Evolutionary conservation across 2,888 invertebrate genomes (phyloP).

Genomic region (Sepiola atlantica): DNA sequence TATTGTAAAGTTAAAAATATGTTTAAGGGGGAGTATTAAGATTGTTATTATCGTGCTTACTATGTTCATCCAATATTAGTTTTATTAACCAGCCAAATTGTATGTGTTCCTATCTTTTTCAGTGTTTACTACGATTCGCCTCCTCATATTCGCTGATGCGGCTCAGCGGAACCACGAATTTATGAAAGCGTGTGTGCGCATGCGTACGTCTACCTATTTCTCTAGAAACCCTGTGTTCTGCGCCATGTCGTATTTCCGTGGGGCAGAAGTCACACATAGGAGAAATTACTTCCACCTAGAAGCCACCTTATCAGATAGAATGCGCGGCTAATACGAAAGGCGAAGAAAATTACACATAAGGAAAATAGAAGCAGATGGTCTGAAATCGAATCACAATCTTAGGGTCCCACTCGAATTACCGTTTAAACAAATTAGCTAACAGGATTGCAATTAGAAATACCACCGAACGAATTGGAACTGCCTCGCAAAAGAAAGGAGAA

Average conservation of each 20-base stretch:
- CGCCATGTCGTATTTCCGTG: conserved; percentile 17
- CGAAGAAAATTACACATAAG: conserved; percentile 45
- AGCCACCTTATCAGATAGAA: conserved; percentile 45
- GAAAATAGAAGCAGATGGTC: conserved; percentile 45
- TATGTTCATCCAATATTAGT: background rate
- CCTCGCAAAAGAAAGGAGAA: conserved; percentile 16
- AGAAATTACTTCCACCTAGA: conserved; percentile 34
- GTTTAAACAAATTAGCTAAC: conserved; percentile 46
- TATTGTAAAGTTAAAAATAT: background rate
- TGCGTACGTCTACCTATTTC: background rate
- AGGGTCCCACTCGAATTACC: conserved; percentile 34
- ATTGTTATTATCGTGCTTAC: background rate
- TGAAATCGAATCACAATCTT: conserved; percentile 42
- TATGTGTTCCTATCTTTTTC: background rate
- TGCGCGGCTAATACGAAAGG: conserved; percentile 44
- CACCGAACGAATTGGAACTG: conserved; percentile 24
- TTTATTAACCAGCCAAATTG: background rate
- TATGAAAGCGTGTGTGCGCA: background rate
- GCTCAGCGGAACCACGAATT: background rate
- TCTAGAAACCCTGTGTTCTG: background rate
- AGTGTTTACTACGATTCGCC: background rate
- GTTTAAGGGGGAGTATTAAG: background rate
- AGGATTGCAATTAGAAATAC: conserved; percentile 44
- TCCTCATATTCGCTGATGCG: background rate
- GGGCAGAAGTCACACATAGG: conserved; percentile 47